These are phyloP conservation scores for Sciurus vulgaris DNA, from an alignment of 2,797 vertebrate genomes.

Conservation along the genomic window DNA sequence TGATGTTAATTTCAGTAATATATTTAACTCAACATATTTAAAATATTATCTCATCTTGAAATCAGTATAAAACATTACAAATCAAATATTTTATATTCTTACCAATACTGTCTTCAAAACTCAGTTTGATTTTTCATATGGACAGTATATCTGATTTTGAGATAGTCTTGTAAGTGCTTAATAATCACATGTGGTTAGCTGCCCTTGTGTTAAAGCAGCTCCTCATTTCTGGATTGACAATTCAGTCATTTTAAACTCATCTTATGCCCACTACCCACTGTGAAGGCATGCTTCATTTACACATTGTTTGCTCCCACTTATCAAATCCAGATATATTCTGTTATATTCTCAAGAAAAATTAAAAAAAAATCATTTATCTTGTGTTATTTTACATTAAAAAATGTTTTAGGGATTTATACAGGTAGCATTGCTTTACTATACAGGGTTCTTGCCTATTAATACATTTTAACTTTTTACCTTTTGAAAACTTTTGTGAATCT, in stretches of 20 bases:
- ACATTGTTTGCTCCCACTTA: not conserved
- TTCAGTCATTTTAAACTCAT: not conserved
- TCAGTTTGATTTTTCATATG: not conserved
- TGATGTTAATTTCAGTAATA: not conserved
- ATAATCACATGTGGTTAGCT: not conserved
- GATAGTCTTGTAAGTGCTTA: not conserved
- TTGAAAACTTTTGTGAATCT: not conserved
- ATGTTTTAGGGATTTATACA: not conserved
- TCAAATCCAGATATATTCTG: not conserved
- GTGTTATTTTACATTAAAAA: not conserved
- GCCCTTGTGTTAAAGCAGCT: accelerated
- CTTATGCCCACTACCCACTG: not conserved
- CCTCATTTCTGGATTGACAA: not conserved
- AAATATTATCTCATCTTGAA: not conserved
- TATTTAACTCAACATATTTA: not conserved
- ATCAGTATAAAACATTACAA: not conserved
- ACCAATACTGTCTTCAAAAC: not conserved
- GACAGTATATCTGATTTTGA: not conserved
- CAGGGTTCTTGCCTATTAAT: not conserved
- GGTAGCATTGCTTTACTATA: not conserved
- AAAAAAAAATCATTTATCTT: not conserved
- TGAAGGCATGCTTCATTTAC: not conserved
- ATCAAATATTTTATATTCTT: not conserved
- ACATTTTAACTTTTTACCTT: not conserved
- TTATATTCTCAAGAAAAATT: not conserved